A percentile compares a stretch with the other conserved stretches of the same genome.
phyloP scores from a whole-genome alignment of 2,888 invertebrate species.

The Onthophagus sagittarius region DNA sequence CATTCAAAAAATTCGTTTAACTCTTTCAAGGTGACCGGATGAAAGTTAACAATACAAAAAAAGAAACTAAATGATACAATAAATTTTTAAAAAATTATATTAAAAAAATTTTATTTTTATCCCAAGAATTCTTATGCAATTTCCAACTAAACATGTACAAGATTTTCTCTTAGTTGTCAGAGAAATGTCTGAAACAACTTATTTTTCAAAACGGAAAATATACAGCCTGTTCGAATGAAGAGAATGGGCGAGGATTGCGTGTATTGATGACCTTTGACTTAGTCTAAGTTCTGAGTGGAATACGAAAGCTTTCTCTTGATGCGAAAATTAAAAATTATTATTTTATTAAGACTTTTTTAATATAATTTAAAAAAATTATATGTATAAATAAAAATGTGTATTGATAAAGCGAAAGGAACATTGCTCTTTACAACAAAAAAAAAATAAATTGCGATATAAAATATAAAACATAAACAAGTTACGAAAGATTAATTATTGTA shows the following conservation, averaged over 20 bases:
- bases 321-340: neutral
- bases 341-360: neutral
- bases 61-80: neutral
- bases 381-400: neutral
- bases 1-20: neutral
- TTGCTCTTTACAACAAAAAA: neutral
- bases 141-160: too few species aligned
- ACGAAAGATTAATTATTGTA: neutral
- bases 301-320: neutral
- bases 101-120: neutral
- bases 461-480: neutral
- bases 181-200: neutral
- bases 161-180: neutral
- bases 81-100: neutral
- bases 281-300: neutral
- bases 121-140: neutral
- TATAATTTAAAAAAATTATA: neutral
- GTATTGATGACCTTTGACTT: neutral
- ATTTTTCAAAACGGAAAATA: neutral
- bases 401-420: neutral
- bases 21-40: neutral
- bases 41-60: neutral
- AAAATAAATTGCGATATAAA: neutral
- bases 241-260: neutral
- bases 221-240: neutral